Evolutionary conservation across 2,113 vertebrate genomes (phyloP).

Genomic region (Ophthalmolycus amberensis): DNA sequence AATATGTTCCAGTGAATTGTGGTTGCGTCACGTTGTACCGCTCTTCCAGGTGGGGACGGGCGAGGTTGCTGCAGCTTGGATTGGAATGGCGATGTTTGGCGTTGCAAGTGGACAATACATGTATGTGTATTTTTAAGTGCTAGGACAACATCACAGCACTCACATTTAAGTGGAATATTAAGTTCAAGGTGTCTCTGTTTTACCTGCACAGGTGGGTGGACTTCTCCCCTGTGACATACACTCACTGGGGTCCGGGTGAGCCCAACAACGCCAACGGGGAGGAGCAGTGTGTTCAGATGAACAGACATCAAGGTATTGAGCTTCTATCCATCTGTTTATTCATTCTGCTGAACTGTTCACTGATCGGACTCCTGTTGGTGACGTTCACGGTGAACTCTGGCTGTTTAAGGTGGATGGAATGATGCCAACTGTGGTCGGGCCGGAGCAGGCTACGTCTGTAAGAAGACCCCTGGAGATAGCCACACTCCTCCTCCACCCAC

Average conservation of each 20-base stretch:
- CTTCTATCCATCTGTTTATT: neutral
- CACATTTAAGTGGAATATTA: neutral
- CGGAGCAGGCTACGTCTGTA: constrained; percentile 82
- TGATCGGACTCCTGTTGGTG: too few relatives aligned
- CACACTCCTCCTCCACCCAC: constrained; percentile 83
- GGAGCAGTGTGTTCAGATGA: constrained; percentile 85
- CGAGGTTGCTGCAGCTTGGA: constrained; percentile 73
- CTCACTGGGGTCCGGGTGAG: constrained; percentile 82
- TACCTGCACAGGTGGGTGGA: constrained; percentile 79
- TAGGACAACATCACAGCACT: neutral
- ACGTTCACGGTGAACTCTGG: neutral
- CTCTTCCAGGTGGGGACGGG: constrained; percentile 82
- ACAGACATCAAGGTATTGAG: constrained; percentile 79
- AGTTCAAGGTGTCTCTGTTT: neutral
- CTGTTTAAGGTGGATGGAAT: constrained; percentile 80
- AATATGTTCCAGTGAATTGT: neutral
- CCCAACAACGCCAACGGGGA: constrained; percentile 85
- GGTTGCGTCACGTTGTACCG: neutral
- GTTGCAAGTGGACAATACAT: constrained; percentile 70
- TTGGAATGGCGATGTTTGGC: constrained; percentile 79
- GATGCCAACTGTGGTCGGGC: constrained; percentile 83
- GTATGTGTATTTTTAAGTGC: constrained; percentile 61
- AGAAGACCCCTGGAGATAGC: constrained; percentile 77
- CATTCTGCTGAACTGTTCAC: neutral
- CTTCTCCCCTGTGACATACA: constrained; percentile 75